Percentiles rank a stretch among this genome's conserved stretches.
Conservation (phyloP, 2,888 invertebrate genomes). For the Tachina grossa region DNA sequence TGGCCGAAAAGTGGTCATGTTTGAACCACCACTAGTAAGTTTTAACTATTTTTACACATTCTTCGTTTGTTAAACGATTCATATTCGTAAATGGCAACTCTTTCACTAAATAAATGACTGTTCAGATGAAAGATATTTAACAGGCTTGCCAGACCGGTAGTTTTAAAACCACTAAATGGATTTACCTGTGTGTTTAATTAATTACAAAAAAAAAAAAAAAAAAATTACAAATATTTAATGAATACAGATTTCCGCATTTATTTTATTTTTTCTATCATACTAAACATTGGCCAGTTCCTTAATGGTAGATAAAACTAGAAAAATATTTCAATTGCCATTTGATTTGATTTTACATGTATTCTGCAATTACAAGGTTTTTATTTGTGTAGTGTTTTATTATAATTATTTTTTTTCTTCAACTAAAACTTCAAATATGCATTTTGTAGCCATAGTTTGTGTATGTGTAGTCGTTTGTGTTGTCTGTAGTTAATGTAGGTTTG, state of each 20-base stretch:
- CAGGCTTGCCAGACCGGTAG: too few relatives aligned
- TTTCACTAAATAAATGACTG: too few relatives aligned
- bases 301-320: background rate
- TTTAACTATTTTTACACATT: too few relatives aligned
- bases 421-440: constrained; percentile 40
- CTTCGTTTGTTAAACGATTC: too few relatives aligned
- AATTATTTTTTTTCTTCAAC: background rate
- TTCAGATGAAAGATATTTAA: too few relatives aligned
- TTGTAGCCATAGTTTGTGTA: constrained; percentile 50
- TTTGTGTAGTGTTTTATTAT: constrained; percentile 19
- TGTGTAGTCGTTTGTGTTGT: background rate
- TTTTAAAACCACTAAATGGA: too few relatives aligned
- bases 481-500: constrained; percentile 48
- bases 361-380: constrained; percentile 30
- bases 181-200: too few relatives aligned
- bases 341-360: constrained; percentile 5
- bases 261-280: background rate
- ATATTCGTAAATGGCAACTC: too few relatives aligned
- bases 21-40: too few relatives aligned
- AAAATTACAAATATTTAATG: too few relatives aligned
- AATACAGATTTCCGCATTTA: background rate
- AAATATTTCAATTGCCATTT: background rate
- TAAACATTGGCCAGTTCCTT: background rate
- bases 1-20: too few relatives aligned
- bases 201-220: too few relatives aligned